phyloP scores from a whole-genome alignment of 1,140 invertebrate species.

The Vanessa tameamea region DNA sequence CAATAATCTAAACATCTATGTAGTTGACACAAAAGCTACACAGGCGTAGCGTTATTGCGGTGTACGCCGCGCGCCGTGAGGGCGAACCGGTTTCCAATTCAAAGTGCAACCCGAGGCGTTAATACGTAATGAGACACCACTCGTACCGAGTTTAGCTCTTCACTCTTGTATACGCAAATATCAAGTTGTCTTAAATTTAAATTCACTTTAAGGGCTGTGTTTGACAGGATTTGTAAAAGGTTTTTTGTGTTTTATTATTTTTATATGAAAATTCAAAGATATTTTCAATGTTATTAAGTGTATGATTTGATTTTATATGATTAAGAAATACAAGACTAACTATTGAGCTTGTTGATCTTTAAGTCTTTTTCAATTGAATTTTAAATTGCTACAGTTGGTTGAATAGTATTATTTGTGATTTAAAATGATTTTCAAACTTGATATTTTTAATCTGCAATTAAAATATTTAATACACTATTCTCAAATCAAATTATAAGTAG shows the following conservation, averaged over 20 bases:
- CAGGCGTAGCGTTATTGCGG: constrained; percentile 11
- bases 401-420: no score
- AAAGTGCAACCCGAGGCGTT: constrained; percentile 21
- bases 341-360: no score
- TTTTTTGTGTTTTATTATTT: not conserved
- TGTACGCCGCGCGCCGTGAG: not conserved
- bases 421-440: no score
- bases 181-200: constrained; percentile 5
- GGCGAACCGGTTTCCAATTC: constrained; percentile 22
- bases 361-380: no score
- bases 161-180: not conserved
- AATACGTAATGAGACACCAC: constrained; percentile 30
- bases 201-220: not conserved
- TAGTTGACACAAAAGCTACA: constrained; percentile 24
- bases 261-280: not conserved
- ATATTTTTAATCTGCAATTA: no score
- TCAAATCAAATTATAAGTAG: no score
- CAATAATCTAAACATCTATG: not conserved
- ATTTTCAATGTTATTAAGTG: no score
- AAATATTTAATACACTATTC: no score
- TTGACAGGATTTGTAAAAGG: not conserved
- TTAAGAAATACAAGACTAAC: no score
- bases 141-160: not conserved
- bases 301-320: no score
- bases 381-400: no score